Evolutionary conservation across 2,888 invertebrate species (phyloP).

Genomic region (Nowickia ferox): DNA sequence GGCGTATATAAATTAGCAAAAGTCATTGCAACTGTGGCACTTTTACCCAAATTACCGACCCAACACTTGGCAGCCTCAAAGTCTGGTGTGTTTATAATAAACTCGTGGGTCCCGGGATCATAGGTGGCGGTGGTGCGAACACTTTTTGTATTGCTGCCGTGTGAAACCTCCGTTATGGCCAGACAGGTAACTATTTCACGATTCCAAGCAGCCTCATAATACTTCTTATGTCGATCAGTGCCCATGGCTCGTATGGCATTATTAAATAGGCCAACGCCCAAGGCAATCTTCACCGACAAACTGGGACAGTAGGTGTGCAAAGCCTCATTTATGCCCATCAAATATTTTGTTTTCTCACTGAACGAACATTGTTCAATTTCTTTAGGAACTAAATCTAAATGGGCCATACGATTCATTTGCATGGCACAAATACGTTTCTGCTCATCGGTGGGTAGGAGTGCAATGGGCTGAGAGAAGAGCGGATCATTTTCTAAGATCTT

Average conservation of each 20-base stretch:
- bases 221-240: conserved; percentile 88
- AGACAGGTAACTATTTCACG: conserved; percentile 91
- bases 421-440: conserved; percentile 88
- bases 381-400: conserved; percentile 87
- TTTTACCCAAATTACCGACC: conserved; percentile 96
- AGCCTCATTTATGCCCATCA: conserved; percentile 91
- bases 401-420: conserved; percentile 87
- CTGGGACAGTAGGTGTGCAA: conserved; percentile 88
- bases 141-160: conserved; percentile 96
- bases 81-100: conserved; percentile 95
- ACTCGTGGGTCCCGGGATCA: conserved; percentile 90
- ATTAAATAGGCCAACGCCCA: conserved; percentile 89
- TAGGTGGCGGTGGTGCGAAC: conserved; percentile 96
- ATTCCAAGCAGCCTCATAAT: conserved; percentile 88
- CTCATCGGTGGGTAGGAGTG: conserved; percentile 88
- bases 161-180: conserved; percentile 95
- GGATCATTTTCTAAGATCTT: conserved; percentile 90
- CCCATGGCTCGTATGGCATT: conserved; percentile 90
- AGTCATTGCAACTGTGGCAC: conserved; percentile 92
- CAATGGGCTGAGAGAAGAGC: conserved; percentile 87
- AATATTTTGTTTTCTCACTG: conserved; percentile 87
- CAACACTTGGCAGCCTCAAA: conserved; percentile 98
- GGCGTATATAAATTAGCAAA: conserved; percentile 95
- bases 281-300: conserved; percentile 90
- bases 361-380: conserved; percentile 86